Base-by-base conservation (phyloP, 2,113 vertebrate species). In the Trichomycterus rosablanca region DNA sequence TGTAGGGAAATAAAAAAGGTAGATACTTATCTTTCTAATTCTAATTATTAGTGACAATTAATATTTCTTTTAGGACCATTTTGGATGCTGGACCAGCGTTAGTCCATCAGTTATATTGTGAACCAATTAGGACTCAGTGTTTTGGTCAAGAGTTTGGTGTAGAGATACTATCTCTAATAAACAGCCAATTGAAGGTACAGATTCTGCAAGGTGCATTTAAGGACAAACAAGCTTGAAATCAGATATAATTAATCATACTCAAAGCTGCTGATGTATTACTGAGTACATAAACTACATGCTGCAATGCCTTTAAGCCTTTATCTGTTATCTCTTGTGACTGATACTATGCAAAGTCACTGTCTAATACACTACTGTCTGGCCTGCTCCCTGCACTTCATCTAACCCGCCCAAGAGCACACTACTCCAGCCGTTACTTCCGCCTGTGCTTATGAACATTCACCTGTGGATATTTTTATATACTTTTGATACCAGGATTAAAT, bases 391-490 rank as follows among this genome's bases (percentile, higher is more conserved):
- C n/a, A n/a, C 63, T 71, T 68, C 52, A 67, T 54, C 59, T 46
- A 40, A 24, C 35, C 40, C 30, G 14, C 34, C 10, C 35, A 23
- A 32, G 57, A 30, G 40, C 51, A 44, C 50, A 66, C 37, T 19
- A 34, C 57, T 32, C 45, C 55, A 59, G 49, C 55, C 61, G 59
- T 35, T 59, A 52, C 75, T 49, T 58, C 61, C 55, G 51, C 22
- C n/a, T 12, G 1, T 24, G 12, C 45, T 57, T 23, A 30, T 14
- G 53, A 56, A 57, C 51, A 56, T 18, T 11, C 10, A 20, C 48
- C 35, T 24, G 22, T 16, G 20, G 48, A 40, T 70, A 68, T 72
- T 70, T 74, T 74, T 72, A 66, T 57, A 74, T 77, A 69, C 75
- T 53, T 42, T 48, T 70, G 63, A 74, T 62, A 74, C 72, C 61